phyloP scores from a whole-genome alignment of 2,113 vertebrate species.

The Prionailurus viverrinus region DNA sequence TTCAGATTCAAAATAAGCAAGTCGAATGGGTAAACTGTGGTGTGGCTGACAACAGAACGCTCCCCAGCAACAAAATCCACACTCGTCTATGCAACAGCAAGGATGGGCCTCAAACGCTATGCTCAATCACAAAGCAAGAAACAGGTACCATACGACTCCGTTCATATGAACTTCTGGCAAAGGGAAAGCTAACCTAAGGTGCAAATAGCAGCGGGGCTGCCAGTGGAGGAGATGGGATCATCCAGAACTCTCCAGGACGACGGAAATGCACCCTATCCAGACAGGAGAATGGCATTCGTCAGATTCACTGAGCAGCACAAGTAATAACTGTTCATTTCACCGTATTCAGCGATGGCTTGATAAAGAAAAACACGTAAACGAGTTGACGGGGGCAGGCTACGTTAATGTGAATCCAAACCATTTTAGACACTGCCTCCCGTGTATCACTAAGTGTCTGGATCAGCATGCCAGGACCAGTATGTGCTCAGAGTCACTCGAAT shows the following conservation, averaged over 20 bases:
- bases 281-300: fast-evolving
- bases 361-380: neutral
- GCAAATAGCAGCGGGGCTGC: neutral
- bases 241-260: too few relatives aligned
- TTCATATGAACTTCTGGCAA: too few relatives aligned
- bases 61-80: neutral
- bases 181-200: neutral
- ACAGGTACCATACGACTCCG: fast-evolving
- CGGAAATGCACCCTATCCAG: fast-evolving
- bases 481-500: neutral
- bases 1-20: neutral
- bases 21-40: neutral
- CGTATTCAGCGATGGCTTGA: too few relatives aligned
- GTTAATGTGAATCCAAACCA: neutral
- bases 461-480: neutral
- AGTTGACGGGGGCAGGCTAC: neutral
- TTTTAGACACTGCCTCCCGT: too few relatives aligned
- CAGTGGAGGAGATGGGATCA: fast-evolving
- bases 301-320: neutral
- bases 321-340: fast-evolving
- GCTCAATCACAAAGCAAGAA: neutral
- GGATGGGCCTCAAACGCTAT: neutral
- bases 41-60: neutral
- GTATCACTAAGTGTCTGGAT: neutral
- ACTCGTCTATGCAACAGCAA: fast-evolving